phyloP scores from a whole-genome alignment of 2,113 vertebrate genomes.

The Alethe castanea region DNA sequence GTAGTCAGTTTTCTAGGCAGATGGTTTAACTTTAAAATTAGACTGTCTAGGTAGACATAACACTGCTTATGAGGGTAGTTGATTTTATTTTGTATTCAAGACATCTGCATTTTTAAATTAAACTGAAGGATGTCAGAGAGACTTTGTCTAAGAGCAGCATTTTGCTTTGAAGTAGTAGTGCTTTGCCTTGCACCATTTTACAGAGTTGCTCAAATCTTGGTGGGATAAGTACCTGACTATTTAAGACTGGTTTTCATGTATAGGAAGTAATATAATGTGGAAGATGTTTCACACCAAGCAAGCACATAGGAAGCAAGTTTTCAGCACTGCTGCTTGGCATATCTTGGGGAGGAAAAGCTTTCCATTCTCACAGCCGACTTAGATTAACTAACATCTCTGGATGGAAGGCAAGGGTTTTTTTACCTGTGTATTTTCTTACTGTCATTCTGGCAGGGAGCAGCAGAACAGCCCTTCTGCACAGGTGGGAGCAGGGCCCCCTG shows the following conservation, averaged over 20 bases:
- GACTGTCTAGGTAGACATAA: not conserved
- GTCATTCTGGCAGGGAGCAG: not conserved
- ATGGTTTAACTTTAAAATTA: not conserved
- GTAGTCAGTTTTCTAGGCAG: not conserved
- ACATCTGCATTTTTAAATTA: not conserved
- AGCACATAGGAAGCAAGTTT: not conserved
- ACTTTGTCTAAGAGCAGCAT: not conserved
- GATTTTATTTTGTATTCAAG: not conserved
- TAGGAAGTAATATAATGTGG: not conserved
- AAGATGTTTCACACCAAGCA: not conserved
- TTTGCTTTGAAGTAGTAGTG: not conserved
- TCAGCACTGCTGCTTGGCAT: not conserved
- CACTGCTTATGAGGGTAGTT: not conserved
- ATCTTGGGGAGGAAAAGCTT: not conserved
- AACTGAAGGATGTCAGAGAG: not conserved
- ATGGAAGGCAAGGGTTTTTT: not conserved
- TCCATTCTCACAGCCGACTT: not conserved
- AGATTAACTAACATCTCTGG: not conserved
- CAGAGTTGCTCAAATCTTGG: not conserved
- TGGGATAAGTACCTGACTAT: not conserved
- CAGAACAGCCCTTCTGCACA: not conserved
- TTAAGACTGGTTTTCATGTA: not conserved
- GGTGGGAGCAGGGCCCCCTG: not conserved
- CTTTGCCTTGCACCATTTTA: not conserved
- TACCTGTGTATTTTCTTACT: not conserved